Base-by-base conservation (phyloP, 35 echinoderm and acorn worm genomes). In the Diadema setosum region DNA sequence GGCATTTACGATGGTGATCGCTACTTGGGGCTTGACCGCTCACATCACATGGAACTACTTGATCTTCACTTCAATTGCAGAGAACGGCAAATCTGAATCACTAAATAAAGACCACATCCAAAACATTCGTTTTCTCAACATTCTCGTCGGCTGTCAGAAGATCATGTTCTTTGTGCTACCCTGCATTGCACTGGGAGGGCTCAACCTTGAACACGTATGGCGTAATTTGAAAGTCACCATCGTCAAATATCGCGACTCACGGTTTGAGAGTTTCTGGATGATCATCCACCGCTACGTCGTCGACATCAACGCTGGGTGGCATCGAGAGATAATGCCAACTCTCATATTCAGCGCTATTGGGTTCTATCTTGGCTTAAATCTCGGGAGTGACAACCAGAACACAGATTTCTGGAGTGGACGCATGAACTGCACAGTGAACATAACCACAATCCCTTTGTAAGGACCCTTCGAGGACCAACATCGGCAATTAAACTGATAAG, bases 81-180 rank as follows among this genome's bases (percentile, higher is more conserved):
- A n/a, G n/a, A n/a, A n/a, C n/a, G n/a, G n/a, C n/a, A n/a, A n/a
- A n/a, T n/a, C n/a, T n/a, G n/a, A n/a, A n/a, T 41, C n/a, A 9
- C 27, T 33, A 33, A 67, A 32, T 12, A 67, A 67, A 15, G 21
- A 33, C 1, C 6, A 78, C 73, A 33, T 15, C 9, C 11, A 12
- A 5, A 78, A 78, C 36, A 14, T 78, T 36, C 36, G 17, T 24
- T 82, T 90, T 21, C 81, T 90, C 31, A 90, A 90, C 39, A 9
- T 90, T 25, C 81, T 90, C 39, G 58, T 90, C 58, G 46, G 80
- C 57, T 84, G 80, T 24, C 80, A 90, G 80, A 90, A 90, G 33
- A 82, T 90, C 42, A 90, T 90, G 88, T 90, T 90, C 61, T 83
- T 90, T 24, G 88, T 90, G 18, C 25, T 90, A 11, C 88, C 88